phyloP scores from a whole-genome alignment of 2,797 vertebrate species.

The Rhynchonycteris naso region DNA sequence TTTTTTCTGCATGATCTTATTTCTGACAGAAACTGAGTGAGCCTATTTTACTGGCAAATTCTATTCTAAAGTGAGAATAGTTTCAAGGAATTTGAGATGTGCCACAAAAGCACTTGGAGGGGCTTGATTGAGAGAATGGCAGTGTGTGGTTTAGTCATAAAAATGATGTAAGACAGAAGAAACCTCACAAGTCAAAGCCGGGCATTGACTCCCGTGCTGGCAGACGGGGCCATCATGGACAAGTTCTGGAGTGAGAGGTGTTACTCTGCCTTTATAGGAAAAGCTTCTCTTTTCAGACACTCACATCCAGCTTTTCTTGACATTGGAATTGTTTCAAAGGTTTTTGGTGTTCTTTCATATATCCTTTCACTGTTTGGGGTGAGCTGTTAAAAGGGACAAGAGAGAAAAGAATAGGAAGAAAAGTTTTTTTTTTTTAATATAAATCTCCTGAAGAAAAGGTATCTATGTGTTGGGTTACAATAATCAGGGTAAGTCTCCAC shows the following conservation, averaged over 20 bases:
- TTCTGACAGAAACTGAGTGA: conserved; percentile 21
- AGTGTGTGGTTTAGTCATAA: background rate
- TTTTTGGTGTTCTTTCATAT: background rate
- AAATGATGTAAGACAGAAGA: background rate
- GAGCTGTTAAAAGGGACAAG: background rate
- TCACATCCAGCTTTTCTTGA: background rate
- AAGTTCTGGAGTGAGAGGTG: background rate
- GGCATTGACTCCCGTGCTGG: background rate
- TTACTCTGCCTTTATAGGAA: background rate
- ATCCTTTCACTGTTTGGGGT: background rate
- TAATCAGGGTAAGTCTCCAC: background rate
- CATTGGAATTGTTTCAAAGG: background rate
- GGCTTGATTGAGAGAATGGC: background rate
- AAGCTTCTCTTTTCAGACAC: background rate
- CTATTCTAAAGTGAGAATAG: background rate
- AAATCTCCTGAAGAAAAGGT: background rate
- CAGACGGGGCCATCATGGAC: background rate
- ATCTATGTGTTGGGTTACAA: background rate
- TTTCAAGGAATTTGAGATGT: conserved; percentile 50
- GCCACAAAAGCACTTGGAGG: background rate
- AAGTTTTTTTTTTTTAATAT: background rate
- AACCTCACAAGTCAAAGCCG: background rate
- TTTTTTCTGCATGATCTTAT: background rate
- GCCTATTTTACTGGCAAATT: background rate
- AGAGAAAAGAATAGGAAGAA: background rate